Base-by-base conservation (phyloP, 2,888 invertebrate species). In the Sceliomorpha sp. region DNA sequence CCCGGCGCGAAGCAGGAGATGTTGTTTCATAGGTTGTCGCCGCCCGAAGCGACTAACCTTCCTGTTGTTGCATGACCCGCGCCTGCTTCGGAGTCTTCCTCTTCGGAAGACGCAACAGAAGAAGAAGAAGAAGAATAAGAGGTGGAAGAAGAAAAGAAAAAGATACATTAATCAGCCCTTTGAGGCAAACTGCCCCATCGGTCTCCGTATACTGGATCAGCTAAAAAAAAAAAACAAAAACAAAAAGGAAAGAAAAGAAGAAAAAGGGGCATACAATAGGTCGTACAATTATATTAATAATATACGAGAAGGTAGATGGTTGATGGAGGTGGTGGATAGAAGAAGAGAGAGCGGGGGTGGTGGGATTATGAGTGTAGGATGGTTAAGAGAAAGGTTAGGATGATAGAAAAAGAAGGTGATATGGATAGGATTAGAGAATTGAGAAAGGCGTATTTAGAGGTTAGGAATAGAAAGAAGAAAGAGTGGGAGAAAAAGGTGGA, bases 1-100 rank as follows among this genome's bases (percentile, higher is more conserved):
- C 59, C 55, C 39, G 76, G 44, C 44, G 63, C 70, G 62, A 60
- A 72, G 74, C 73, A 37, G 27, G 72, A 79, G 81, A 75, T 79
- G 80, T 79, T 84, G 83, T 81, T 83, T 80, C 83, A 80, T 79
- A 78, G 79, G 82, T 83, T 84, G 82, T 82, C 82, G 84, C 79
- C 77, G 84, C 84, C 84, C 76, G 81, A 77, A 85, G 84, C 84
- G 81, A 84, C 81, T 84, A 84, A 85, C 83, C 84, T 84, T 85
- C 82, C 83, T 82, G 84, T 85, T 83, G 82, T 84, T 84, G 82
- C 82, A 83, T 84, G 84, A 83, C 83, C 84, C 74, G 78, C 72
- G 74, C 81, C 81, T 80, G 80, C 80, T 78, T 81, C 79, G 75
- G 78, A 77, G 69, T 81, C 81, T 75, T 70, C 70, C 62, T 59